A percentile compares a stretch with the other conserved stretches of the same genome.
These are phyloP conservation scores for Helobdella robusta DNA, from an alignment of 2,888 invertebrate genomes.

Conservation along the genomic window DNA sequence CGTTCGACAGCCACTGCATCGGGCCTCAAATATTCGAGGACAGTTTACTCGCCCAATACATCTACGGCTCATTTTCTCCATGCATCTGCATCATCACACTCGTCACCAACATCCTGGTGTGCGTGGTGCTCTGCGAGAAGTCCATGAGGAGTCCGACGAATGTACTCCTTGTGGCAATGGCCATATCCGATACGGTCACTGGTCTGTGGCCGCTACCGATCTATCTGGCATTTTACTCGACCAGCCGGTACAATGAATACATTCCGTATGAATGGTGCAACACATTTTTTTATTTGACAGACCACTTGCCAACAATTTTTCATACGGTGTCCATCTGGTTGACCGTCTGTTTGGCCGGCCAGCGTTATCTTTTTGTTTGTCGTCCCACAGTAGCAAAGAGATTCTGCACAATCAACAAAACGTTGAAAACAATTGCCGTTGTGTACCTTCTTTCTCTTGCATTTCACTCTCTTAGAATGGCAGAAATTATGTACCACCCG, in stretches of 20 bases:
- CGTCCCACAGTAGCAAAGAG: conserved; percentile 77
- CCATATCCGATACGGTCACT: conserved; percentile 84
- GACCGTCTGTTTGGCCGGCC: conserved; percentile 45
- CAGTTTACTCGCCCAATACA: conserved; percentile 45
- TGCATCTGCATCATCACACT: conserved; percentile 74
- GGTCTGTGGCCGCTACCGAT: conserved; percentile 54
- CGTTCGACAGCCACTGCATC: neutral
- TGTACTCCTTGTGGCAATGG: conserved; percentile 82
- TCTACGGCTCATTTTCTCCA: conserved; percentile 72
- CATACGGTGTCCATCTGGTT: conserved; percentile 29
- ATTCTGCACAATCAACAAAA: conserved; percentile 57
- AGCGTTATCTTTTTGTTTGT: conserved; percentile 87
- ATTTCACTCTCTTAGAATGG: conserved; percentile 10
- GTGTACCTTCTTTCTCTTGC: conserved; percentile 55
- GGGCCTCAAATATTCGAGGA: conserved; percentile 17
- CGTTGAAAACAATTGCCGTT: conserved; percentile 66
- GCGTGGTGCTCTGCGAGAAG: conserved; percentile 73
- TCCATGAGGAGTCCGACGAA: conserved; percentile 88
- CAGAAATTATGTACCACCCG: conserved; percentile 16
- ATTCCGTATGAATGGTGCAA: conserved; percentile 66
- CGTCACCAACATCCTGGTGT: conserved; percentile 78
- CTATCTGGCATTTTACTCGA: conserved; percentile 80
- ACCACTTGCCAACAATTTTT: conserved; percentile 43
- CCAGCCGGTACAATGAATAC: conserved; percentile 75
- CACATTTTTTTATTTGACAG: conserved; percentile 55